phyloP scores from a whole-genome alignment of 1,140 invertebrate genomes.

The Macrostomum lignano region DNA sequence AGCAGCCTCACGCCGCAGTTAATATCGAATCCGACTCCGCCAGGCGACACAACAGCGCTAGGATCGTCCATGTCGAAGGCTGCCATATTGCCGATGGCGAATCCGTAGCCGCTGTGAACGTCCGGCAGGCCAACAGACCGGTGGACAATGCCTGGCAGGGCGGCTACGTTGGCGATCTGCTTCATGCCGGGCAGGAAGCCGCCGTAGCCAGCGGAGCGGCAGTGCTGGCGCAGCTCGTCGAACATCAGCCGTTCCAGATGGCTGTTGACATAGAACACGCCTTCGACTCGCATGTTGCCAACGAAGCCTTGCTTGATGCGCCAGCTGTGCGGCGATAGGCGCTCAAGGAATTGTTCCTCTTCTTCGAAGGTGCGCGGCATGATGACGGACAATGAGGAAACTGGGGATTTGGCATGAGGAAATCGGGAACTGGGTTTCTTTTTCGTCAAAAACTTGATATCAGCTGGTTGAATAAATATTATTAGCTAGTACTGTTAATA shows the following conservation, averaged over 20 bases:
- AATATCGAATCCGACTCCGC: constrained; percentile 94
- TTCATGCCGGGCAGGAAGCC: constrained; percentile 94
- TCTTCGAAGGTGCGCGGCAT: constrained; percentile 51
- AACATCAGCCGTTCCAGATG: constrained; percentile 80
- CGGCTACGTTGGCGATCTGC: constrained; percentile 97
- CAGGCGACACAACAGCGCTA: constrained; percentile 73
- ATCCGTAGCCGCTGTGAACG: constrained; percentile 94
- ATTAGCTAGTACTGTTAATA: too few species aligned
- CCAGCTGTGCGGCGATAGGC: constrained; percentile 53
- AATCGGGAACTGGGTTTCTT: too few species aligned
- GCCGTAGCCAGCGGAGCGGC: constrained; percentile 49
- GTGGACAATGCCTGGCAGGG: constrained; percentile 73
- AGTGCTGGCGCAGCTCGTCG: constrained; percentile 68
- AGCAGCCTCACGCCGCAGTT: constrained; percentile 85
- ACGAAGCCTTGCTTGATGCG: constrained; percentile 93
- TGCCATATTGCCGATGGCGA: constrained; percentile 98
- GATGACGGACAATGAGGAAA: too few species aligned
- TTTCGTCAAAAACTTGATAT: too few species aligned
- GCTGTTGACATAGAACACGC: constrained; percentile 82
- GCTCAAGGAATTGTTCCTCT: constrained; percentile 69
- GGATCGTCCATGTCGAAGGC: constrained; percentile 87
- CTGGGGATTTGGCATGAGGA: too few species aligned
- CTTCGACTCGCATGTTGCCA: constrained; percentile 99
- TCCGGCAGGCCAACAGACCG: constrained; percentile 59
- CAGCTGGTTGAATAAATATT: too few species aligned